Evolutionary conservation across 92 coral and sea anemone genomes (phyloP).

Genomic region (Umimayanthus chanpuru): DNA sequence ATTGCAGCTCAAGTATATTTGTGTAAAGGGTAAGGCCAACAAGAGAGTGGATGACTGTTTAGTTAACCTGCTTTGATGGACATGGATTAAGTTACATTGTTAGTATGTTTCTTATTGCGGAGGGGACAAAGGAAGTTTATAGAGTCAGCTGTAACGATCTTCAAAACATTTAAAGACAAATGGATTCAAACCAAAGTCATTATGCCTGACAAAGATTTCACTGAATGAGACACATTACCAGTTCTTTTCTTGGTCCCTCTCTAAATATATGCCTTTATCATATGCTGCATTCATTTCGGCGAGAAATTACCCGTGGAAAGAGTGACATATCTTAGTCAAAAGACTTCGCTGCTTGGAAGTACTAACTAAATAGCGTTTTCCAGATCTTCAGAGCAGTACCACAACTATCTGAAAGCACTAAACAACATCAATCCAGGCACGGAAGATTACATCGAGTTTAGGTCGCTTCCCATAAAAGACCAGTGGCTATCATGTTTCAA

Average conservation of each 20-base stretch:
- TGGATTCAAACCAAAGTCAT: conserved; percentile 52
- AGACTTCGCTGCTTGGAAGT: conserved; percentile 56
- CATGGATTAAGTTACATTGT: neutral
- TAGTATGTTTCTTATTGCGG: no score
- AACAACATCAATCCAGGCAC: neutral
- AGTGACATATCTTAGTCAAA: conserved; percentile 59
- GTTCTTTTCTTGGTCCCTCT: conserved; percentile 57
- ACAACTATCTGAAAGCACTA: conserved; percentile 22
- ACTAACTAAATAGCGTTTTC: conserved; percentile 29
- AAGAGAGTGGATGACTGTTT: no score
- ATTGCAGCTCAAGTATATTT: no score
- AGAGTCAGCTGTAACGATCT: neutral
- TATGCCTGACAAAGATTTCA: conserved; percentile 67
- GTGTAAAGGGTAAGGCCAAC: no score
- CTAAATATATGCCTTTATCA: conserved; percentile 65
- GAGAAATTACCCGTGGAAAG: conserved; percentile 58
- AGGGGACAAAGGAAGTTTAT: no score
- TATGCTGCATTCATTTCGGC: conserved; percentile 50
- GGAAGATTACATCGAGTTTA: neutral
- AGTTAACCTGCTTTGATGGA: no score
- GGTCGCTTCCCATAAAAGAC: conserved; percentile 31
- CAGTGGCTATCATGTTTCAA: conserved; percentile 48
- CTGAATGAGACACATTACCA: conserved; percentile 60
- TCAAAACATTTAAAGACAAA: conserved; percentile 40
- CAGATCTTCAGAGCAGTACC: conserved; percentile 11